Evolutionary conservation across 2,797 vertebrate genomes (phyloP).

Genomic region (Alectoris magna): DNA sequence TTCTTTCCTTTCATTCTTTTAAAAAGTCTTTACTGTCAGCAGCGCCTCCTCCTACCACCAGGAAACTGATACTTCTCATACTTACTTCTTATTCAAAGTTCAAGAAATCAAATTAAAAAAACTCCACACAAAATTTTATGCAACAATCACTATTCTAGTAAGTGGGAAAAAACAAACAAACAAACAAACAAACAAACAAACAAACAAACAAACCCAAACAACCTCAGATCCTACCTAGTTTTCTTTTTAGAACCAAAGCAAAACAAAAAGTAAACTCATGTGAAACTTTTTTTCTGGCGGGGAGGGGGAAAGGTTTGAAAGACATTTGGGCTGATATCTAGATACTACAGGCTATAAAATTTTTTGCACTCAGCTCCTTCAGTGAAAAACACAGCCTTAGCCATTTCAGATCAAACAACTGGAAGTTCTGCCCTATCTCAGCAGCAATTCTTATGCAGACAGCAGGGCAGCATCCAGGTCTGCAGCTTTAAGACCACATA

Average conservation of each 20-base stretch:
- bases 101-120: not conserved
- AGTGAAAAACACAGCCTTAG: not conserved
- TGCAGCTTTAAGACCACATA: not conserved
- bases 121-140: not conserved
- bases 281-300: not conserved
- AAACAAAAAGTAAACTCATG: not conserved
- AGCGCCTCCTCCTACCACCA: not conserved
- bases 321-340: not conserved
- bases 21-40: not conserved
- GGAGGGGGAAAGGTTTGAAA: not conserved
- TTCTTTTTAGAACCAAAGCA: not conserved
- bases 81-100: not conserved
- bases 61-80: constrained; percentile 39
- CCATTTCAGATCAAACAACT: not conserved
- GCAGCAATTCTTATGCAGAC: accelerated
- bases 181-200: no score
- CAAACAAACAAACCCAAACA: no score
- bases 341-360: not conserved
- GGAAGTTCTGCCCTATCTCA: constrained; percentile 11
- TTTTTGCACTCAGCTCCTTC: not conserved
- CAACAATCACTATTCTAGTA: not conserved
- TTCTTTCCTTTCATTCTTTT: constrained; percentile 28
- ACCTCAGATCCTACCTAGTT: not conserved
- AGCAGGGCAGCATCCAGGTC: not conserved
- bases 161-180: not conserved